These are phyloP conservation scores for Ictalurus furcatus DNA, from an alignment of 2,113 vertebrate species.

Conservation along the genomic window DNA sequence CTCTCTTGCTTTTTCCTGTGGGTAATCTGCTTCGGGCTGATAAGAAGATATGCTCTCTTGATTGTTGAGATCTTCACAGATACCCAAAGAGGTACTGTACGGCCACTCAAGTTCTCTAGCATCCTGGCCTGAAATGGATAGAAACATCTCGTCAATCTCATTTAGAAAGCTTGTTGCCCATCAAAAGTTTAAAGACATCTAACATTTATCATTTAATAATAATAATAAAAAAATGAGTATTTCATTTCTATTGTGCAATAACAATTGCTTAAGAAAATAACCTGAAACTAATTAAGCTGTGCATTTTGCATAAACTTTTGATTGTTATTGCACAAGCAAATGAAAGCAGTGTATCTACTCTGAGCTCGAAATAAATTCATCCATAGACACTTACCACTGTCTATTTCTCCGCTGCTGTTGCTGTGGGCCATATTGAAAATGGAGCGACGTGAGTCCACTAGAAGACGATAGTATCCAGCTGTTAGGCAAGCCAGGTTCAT, in stretches of 20 bases:
- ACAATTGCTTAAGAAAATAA: not conserved
- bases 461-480: constrained; percentile 92
- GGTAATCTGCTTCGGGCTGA: constrained; percentile 73
- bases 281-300: not conserved
- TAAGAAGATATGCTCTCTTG: constrained; percentile 76
- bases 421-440: constrained; percentile 95
- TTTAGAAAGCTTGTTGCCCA: not conserved
- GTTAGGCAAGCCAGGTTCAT: constrained; percentile 98
- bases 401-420: constrained; percentile 79
- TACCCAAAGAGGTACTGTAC: constrained; percentile 85
- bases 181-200: not conserved
- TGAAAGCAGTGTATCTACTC: not conserved
- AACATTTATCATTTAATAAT: not conserved
- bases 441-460: constrained; percentile 92
- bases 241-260: not conserved
- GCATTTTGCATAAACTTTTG: not conserved
- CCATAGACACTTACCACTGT: constrained; percentile 68
- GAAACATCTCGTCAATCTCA: constrained; percentile 23
- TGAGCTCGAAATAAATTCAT: not conserved
- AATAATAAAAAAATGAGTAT: not conserved
- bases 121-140: constrained; percentile 74
- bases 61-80: constrained; percentile 77
- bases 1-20: constrained; percentile 73
- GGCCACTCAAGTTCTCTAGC: constrained; percentile 87
- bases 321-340: not conserved